Evolutionary conservation across 1,140 invertebrate genomes (phyloP), one percentile per base, ranked within the genome.

Genomic region (Lepidurus packardi): DNA sequence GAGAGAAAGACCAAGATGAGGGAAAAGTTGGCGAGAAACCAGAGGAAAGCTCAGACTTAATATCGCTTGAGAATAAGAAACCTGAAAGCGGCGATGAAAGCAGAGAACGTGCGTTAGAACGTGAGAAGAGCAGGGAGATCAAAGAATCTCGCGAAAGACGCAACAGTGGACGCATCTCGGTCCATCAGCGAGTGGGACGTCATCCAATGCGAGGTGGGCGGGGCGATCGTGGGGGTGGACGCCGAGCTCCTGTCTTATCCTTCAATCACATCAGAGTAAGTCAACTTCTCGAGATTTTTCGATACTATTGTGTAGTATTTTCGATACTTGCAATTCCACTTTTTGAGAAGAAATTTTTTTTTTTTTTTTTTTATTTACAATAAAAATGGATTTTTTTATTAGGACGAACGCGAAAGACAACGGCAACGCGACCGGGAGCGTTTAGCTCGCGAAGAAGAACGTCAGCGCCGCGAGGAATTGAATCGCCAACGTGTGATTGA

Each of bases 351-450:
- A 34, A 34, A 34, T 4, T 34, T 34, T 2, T 34, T 1, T 13
- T 13, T 34, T 24, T 13, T 25, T 25, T 25, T 21, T 78, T 10
- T 73, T n/a, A n/a, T n/a, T 24, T 5, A 1, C 0, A 8, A 43
- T 78, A 25, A 7, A 78, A 79, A 42, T 34, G 13, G 83, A 4
- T 79, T 81, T 73, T 73, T 74, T 77, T 83, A 86, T 24, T 82
- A 91, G 85, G 90, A 92, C 81, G 93, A 94, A 83, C 87, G 93
- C 53, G 93, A 95, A 80, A 87, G 91, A 75, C 92, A 94, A 80
- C 88, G 92, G 43, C 83, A 91, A 6, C 88, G 93, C 25, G 93
- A 95, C 82, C 87, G 90, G 45, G 93, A 94, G 81, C 88, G 93
- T 73, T 87, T 90, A 77, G 83, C 92, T 73, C 89, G 94, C 45